These are phyloP conservation scores for Galagoides demidoff DNA, from an alignment of 2,797 vertebrate genomes.

Conservation along the genomic window DNA sequence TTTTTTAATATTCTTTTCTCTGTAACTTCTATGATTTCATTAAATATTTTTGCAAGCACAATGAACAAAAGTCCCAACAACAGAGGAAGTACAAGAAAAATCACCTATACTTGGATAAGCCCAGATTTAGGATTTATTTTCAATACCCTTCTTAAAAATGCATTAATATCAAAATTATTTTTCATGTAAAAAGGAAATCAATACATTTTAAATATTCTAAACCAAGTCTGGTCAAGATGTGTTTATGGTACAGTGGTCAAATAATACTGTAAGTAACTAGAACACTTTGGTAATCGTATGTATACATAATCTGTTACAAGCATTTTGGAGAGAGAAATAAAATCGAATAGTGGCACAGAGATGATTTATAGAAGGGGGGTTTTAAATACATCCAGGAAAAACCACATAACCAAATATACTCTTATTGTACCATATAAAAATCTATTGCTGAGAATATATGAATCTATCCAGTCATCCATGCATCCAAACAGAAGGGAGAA, in stretches of 20 bases:
- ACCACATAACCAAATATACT: not conserved
- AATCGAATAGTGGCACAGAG: not conserved
- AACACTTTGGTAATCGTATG: not conserved
- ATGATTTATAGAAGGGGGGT: not conserved
- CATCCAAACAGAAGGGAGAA: constrained; percentile 50
- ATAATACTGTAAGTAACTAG: not conserved
- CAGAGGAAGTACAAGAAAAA: constrained; percentile 30
- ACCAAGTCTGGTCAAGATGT: constrained; percentile 19
- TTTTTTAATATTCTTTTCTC: not conserved
- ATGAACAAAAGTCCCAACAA: constrained; percentile 39
- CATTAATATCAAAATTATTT: constrained; percentile 33
- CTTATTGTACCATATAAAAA: constrained; percentile 49
- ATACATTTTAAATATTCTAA: constrained; percentile 48
- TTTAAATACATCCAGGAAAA: not conserved
- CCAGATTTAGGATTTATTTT: constrained; percentile 48
- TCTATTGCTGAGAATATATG: constrained; percentile 16
- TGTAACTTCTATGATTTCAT: constrained; percentile 21
- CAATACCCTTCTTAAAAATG: constrained; percentile 30
- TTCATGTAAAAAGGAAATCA: constrained; percentile 48
- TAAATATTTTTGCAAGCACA: constrained; percentile 55
- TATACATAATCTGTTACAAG: not conserved
- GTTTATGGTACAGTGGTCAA: not conserved
- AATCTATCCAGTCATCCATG: constrained; percentile 24
- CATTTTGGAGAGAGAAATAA: constrained; percentile 18
- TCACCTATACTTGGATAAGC: not conserved